These are phyloP conservation scores for Pecten maximus DNA, from an alignment of 2,888 invertebrate genomes.

Conservation along the genomic window DNA sequence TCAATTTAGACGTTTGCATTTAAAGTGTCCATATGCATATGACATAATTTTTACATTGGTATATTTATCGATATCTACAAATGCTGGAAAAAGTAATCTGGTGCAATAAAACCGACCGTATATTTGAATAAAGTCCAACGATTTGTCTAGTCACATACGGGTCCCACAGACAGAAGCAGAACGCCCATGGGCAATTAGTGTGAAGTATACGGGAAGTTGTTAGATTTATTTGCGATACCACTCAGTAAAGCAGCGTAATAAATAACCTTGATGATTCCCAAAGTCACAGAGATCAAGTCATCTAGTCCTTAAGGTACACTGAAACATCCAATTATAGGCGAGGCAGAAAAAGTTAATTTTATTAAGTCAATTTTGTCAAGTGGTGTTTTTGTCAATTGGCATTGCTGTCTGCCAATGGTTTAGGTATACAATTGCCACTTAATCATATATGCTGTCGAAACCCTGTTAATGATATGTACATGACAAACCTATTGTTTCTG, in stretches of 20 bases:
- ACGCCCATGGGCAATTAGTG: slow-evolving; percentile 4
- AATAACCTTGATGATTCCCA: not conserved
- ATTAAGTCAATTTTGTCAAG: not conserved
- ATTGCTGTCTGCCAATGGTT: not conserved
- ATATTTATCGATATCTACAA: not conserved
- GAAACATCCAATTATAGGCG: not conserved
- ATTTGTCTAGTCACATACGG: not conserved
- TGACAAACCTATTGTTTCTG: not conserved
- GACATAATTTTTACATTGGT: not conserved
- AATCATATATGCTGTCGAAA: not conserved
- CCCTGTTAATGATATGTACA: not conserved
- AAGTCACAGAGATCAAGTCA: not conserved
- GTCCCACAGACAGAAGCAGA: not conserved
- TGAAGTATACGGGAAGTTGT: not conserved
- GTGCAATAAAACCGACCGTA: not conserved
- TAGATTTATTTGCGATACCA: not conserved
- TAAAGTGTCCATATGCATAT: not conserved
- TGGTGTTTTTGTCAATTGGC: not conserved
- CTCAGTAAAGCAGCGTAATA: not conserved
- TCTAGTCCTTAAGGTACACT: not conserved
- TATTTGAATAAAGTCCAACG: not conserved
- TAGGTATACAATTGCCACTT: not conserved
- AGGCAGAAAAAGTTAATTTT: not conserved
- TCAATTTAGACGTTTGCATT: not conserved
- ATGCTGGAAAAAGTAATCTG: not conserved